Base-by-base conservation (phyloP, 2,113 vertebrate genomes). In the Myotis brandtii region DNA sequence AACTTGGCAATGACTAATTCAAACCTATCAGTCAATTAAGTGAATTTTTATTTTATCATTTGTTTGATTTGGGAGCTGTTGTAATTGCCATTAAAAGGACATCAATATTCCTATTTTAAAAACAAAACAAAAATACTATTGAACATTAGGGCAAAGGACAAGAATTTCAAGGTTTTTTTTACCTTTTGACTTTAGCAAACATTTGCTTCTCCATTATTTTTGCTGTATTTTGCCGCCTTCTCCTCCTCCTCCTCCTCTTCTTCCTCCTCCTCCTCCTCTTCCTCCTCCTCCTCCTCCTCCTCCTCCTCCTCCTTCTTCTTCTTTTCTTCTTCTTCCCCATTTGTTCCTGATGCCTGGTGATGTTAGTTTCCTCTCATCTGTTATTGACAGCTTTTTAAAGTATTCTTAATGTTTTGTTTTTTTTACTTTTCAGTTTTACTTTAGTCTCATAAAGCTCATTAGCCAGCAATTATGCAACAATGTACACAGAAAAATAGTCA, bases 121-220 rank as follows among this genome's bases (percentile, higher is more conserved):
- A 95, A 95, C 69, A 96, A 93, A 97, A 94, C 94, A 96, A 96
- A 97, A 96, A 96, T 97, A 94, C 43, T 72, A 21, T 86, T 95
- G 92, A 91, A 96, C 94, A 97, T 96, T 95, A 96, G 97, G 94
- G 86, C 97, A 96, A 94, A 97, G 96, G 86, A 94, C 95, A 97
- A 96, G 86, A 97, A 94, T 95, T 89, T 90, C 40, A 95, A 95
- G 73, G 48, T 9, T 66, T 59, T 86, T 95, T 86, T 95, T 95
- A 93, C 91, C 95, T 97, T 97, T 97, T 96, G 91, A 95, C 93
- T 95, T 94, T 25, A 91, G 92, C 84, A 97, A 85, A 94, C 95
- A 95, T 86, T 96, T 97, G 94, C 85, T 23, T 3, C 86, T 95
- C 43, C 54, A 64, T 86, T 96, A 96, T 94, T 82, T 75, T 91